Conservation (phyloP, 2,797 vertebrate genomes). For the Falco berigora region DNA sequence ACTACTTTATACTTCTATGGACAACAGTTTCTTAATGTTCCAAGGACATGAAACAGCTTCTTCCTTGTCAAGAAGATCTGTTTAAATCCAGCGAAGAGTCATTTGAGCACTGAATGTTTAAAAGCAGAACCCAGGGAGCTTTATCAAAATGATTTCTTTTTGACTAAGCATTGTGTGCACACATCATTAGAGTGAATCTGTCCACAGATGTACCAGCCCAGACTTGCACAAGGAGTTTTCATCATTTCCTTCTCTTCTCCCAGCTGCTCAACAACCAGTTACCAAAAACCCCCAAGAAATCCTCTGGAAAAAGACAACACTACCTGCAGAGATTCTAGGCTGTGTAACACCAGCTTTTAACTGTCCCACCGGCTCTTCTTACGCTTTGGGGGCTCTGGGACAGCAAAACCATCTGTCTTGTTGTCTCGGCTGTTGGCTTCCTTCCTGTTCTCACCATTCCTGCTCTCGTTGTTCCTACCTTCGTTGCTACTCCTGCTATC, state of each 20-base stretch:
- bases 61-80: not conserved
- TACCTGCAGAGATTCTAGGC: conserved; percentile 9
- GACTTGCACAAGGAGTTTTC: not conserved
- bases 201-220: conserved; percentile 5
- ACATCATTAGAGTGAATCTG: not conserved
- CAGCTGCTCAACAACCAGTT: conserved; percentile 60
- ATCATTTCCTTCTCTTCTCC: conserved; percentile 22
- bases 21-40: conserved; percentile 12
- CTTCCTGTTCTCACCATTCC: conserved; percentile 53
- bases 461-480: conserved; percentile 43
- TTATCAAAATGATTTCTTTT: conserved; percentile 42
- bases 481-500: conserved; percentile 69
- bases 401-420: conserved; percentile 86
- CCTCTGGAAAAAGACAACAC: conserved; percentile 62
- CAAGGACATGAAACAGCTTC: not conserved
- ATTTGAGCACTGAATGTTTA: conserved; percentile 29
- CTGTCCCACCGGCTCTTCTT: conserved; percentile 99
- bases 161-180: conserved; percentile 22
- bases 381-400: conserved; percentile 92
- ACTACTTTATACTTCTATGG: not conserved
- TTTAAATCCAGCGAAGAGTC: conserved; percentile 42
- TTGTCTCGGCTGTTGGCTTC: conserved; percentile 71
- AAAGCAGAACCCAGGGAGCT: conserved; percentile 58
- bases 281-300: conserved; percentile 37
- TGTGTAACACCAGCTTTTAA: conserved; percentile 68